Conservation (phyloP, 2,113 vertebrate genomes). For the Anoura caudifer region DNA sequence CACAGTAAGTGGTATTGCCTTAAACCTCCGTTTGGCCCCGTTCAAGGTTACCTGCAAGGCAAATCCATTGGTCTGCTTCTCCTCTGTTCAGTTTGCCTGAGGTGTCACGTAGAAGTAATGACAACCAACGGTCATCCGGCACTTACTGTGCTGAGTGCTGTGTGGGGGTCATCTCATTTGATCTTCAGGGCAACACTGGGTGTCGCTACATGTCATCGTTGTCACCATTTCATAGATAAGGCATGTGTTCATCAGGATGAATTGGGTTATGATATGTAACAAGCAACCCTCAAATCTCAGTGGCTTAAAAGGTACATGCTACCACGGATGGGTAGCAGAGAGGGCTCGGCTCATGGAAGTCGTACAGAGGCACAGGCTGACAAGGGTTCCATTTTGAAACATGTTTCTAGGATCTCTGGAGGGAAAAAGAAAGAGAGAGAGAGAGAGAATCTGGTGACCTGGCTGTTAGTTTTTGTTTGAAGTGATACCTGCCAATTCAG, state of each 20-base stretch:
- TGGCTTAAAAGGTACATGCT: neutral
- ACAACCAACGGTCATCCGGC: accelerated
- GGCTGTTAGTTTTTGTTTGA: neutral
- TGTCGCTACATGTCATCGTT: neutral
- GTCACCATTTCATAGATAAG: neutral
- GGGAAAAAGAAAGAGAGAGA: neutral
- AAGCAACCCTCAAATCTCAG: neutral
- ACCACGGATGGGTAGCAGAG: neutral
- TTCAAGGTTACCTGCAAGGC: neutral
- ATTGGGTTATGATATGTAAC: neutral
- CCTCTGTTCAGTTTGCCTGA: neutral
- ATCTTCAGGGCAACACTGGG: neutral
- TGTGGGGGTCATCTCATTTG: neutral
- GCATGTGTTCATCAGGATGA: neutral
- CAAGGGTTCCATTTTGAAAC: neutral
- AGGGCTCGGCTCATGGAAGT: neutral
- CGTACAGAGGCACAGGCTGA: neutral
- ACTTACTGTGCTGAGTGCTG: neutral
- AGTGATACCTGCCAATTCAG: neutral
- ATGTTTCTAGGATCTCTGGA: neutral
- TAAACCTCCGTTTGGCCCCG: neutral
- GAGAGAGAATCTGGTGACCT: neutral
- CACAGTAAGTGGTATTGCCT: neutral
- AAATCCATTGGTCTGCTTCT: neutral
- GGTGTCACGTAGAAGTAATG: neutral